phyloP scores from a whole-genome alignment of 1,140 invertebrate genomes.

The Lutraria rhynchaena region DNA sequence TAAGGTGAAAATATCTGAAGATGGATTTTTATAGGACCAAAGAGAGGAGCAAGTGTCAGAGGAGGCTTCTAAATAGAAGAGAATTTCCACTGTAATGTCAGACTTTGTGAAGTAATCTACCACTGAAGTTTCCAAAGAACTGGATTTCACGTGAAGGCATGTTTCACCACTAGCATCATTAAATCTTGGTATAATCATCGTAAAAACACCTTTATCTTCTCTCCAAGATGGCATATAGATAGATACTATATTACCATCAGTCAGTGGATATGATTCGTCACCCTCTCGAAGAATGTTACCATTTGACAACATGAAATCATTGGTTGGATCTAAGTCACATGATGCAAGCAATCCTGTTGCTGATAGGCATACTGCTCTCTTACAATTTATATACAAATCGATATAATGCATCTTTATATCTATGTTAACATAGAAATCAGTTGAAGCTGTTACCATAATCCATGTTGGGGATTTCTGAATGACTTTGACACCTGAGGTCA shows the following conservation, averaged over 20 bases:
- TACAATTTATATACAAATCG: conserved; percentile 33
- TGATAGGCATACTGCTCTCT: conserved; percentile 20
- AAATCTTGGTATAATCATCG: conserved; percentile 13
- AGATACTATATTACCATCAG: conserved; percentile 17
- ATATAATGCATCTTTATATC: conserved; percentile 32
- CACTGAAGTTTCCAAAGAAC: conserved; percentile 25
- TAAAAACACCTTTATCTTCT: conserved; percentile 7
- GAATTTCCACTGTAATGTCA: conserved; percentile 61
- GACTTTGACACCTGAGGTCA: conserved; percentile 18
- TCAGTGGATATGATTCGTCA: conserved; percentile 12
- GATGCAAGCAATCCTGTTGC: conserved; percentile 16
- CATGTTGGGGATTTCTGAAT: conserved; percentile 26
- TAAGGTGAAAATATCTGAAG: conserved; percentile 19
- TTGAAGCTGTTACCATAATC: conserved; percentile 17
- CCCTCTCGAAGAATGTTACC: conserved; percentile 12
- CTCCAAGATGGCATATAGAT: conserved; percentile 37
- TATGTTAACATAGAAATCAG: conserved; percentile 43
- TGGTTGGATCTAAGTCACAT: conserved; percentile 42
- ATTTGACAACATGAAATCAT: conserved; percentile 42
- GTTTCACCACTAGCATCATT: conserved; percentile 37
- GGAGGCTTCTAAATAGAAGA: conserved; percentile 44
- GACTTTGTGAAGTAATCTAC: conserved; percentile 50
- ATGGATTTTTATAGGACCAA: conserved; percentile 55
- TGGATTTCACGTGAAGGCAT: conserved; percentile 47
- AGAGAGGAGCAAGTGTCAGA: conserved; percentile 33